Conservation (phyloP, 2,113 vertebrate genomes). For the Mellivora capensis region DNA sequence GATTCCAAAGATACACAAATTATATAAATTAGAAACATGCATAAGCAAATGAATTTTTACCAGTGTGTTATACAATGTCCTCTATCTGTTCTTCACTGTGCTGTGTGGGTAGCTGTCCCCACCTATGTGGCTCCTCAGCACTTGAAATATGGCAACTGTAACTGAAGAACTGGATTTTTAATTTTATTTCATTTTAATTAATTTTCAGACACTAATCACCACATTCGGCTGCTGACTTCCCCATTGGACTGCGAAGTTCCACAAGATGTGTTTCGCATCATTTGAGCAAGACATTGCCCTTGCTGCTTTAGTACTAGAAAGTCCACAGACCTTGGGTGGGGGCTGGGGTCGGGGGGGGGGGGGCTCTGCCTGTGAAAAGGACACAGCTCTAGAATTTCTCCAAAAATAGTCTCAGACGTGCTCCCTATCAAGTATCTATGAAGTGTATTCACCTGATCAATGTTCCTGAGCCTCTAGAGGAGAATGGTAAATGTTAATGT, state of each 20-base stretch:
- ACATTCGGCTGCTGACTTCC: not conserved
- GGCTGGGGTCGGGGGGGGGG: not conserved
- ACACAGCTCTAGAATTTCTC: not conserved
- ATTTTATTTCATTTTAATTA: not conserved
- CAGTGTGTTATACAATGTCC: not conserved
- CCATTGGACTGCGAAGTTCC: not conserved
- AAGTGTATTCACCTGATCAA: not conserved
- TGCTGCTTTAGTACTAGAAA: not conserved
- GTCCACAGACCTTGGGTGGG: not conserved
- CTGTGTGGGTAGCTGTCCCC: accelerated
- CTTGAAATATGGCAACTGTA: not conserved
- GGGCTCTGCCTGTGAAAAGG: not conserved
- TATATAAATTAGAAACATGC: no score
- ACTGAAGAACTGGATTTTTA: not conserved
- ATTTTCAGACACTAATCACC: not conserved
- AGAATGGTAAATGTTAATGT: not conserved
- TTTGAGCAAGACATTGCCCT: not conserved
- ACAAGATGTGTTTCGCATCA: not conserved
- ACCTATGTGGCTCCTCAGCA: not conserved
- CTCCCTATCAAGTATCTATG: not conserved
- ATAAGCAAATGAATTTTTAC: no score
- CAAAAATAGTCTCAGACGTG: not conserved
- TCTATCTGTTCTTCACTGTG: not conserved
- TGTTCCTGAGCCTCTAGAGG: not conserved
- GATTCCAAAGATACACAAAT: no score